phyloP scores from a whole-genome alignment of 2,113 vertebrate species.

The Stictonetta naevosa region DNA sequence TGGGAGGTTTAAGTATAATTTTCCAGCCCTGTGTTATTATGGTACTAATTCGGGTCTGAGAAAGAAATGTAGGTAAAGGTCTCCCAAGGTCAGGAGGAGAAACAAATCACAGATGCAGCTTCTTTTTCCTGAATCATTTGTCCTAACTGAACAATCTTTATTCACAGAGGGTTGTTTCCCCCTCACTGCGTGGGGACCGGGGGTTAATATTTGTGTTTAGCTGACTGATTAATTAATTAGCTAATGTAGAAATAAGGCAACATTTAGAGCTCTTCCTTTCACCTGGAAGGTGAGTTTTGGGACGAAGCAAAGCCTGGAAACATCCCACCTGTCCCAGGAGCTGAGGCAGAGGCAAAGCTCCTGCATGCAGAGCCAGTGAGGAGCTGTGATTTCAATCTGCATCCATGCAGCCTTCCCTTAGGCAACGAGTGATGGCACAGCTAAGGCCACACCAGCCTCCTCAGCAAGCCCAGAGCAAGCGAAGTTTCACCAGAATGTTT shows the following conservation, averaged over 20 bases:
- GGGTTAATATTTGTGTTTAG: neutral
- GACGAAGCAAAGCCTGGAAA: neutral
- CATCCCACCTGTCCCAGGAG: rapidly evolving
- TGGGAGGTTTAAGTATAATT: conserved; percentile 63
- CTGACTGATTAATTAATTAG: neutral
- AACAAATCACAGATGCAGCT: conserved; percentile 1
- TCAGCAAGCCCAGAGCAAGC: neutral
- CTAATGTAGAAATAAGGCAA: neutral
- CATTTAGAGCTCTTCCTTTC: neutral
- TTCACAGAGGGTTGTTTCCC: neutral
- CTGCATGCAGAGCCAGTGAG: neutral
- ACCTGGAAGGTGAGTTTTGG: neutral
- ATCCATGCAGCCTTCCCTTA: neutral
- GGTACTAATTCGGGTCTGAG: conserved; percentile 63
- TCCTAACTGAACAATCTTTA: neutral
- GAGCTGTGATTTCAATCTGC: neutral
- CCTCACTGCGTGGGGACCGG: rapidly evolving
- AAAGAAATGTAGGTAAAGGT: conserved; percentile 65
- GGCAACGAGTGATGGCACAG: rapidly evolving
- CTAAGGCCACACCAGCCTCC: neutral
- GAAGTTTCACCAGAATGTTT: neutral
- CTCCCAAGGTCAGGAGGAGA: conserved; percentile 52
- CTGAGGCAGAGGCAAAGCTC: neutral
- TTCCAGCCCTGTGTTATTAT: conserved; percentile 61
- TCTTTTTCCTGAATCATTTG: neutral